Base-by-base conservation (phyloP, 2,797 vertebrate genomes). In the Amniataba percoides region DNA sequence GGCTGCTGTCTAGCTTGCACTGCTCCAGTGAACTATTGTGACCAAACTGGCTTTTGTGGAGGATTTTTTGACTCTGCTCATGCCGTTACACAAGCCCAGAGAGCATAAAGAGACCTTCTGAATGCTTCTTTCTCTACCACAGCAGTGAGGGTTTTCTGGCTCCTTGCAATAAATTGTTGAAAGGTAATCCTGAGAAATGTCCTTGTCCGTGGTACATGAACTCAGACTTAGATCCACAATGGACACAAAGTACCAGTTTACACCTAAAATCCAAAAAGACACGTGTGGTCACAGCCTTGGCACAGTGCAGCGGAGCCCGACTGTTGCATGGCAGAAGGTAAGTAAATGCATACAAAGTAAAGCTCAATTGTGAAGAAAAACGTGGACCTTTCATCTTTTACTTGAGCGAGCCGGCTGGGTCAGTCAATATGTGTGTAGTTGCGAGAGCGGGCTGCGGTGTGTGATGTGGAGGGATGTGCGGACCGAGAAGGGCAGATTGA, bases 401-500 rank as follows among this genome's bases (percentile, higher is more conserved):
- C 66, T 48, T 55, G 45, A 59, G 55, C 51, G 60, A 59, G 60
- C 76, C 51, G 67, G 68, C 46, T 23, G 57, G 25, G 65, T 83
- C 60, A 65, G 63, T 75, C 45, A 39, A 27, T 39, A 45, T 45
- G 58, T 73, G 55, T 77, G 61, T 42, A 48, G 45, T 66, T 71
- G 56, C 51, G 56, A 40, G 59, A 81, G 65, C 34, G 40, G 49
- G 60, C 55, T 66, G 78, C 23, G 25, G 48, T 70, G 71, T 62
- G 45, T 71, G 77, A 69, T 58, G 34, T 23, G 25, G 55, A 15
- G 51, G 58, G 60, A 65, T 71, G 27, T 75, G 43, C 39, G 58
- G 53, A 53, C 39, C 63, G 40, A 77, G 71, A 70, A 59, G 76
- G 68, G 63, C 78, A 85, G 78, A 78, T 59, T 76, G 63, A 84